Evolutionary conservation across 2,797 vertebrate species (phyloP).

Genomic region (Spheniscus humboldti): DNA sequence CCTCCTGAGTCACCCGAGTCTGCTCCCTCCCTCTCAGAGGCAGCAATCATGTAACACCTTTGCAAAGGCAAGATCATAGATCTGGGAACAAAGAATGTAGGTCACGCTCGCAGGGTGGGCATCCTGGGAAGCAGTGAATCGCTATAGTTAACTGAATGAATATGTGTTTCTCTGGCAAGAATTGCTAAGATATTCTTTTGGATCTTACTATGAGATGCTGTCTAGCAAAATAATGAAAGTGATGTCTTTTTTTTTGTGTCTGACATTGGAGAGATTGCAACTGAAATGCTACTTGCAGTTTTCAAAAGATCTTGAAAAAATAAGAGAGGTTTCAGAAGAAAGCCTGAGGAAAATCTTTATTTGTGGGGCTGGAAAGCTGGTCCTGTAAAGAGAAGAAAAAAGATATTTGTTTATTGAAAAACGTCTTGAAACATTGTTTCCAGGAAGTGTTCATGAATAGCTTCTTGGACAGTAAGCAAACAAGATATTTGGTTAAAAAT

Average conservation of each 20-base stretch:
- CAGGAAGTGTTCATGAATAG: neutral
- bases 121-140: neutral
- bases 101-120: constrained; percentile 23
- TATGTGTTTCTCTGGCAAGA: neutral
- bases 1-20: neutral
- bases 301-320: neutral
- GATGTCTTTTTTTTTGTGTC: neutral
- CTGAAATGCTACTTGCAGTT: neutral
- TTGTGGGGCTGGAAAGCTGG: neutral
- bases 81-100: constrained; percentile 54
- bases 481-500: neutral
- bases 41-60: constrained; percentile 14
- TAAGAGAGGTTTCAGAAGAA: neutral
- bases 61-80: neutral
- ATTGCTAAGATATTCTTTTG: neutral
- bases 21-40: neutral
- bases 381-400: neutral
- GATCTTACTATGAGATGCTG: neutral
- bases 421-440: neutral
- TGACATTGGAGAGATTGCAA: neutral
- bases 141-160: neutral
- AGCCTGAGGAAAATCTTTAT: neutral
- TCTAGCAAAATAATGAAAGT: constrained; percentile 2
- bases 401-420: neutral
- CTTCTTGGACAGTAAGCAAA: neutral